These are phyloP conservation scores for Heliconius sara DNA, from an alignment of 2,888 invertebrate genomes.

Conservation along the genomic window DNA sequence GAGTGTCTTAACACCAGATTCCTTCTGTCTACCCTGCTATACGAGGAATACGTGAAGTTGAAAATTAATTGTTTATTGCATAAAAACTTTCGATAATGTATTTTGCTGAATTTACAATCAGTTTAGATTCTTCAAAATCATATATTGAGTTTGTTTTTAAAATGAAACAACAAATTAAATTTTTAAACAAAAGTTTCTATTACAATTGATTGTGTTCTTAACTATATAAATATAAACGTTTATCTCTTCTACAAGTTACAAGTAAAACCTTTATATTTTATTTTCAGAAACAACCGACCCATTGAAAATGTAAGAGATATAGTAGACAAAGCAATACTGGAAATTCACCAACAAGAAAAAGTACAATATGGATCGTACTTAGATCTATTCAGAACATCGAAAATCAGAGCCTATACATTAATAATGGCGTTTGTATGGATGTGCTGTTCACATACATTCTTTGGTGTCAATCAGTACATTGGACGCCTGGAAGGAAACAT, in stretches of 20 bases:
- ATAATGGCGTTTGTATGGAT: conserved; percentile 89
- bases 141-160: neutral
- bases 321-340: conserved; percentile 68
- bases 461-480: conserved; percentile 91
- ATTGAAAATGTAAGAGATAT: conserved; percentile 62
- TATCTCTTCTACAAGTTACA: neutral
- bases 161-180: neutral
- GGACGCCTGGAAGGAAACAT: conserved; percentile 90
- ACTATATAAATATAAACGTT: neutral
- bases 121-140: neutral
- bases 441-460: conserved; percentile 91
- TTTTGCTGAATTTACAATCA: neutral
- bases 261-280: neutral
- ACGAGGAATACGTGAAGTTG: too few relatives aligned
- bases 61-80: too few relatives aligned
- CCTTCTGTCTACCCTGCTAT: too few relatives aligned
- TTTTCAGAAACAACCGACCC: conserved; percentile 74
- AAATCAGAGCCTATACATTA: conserved; percentile 87
- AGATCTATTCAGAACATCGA: conserved; percentile 87
- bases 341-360: conserved; percentile 48
- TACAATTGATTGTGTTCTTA: too few relatives aligned
- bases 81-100: neutral
- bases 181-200: neutral
- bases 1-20: too few relatives aligned
- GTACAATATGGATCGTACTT: conserved; percentile 62